Evolutionary conservation across 2,888 invertebrate species (phyloP), one percentile per base, ranked within the genome.

Genomic region (Aethes cnicana): DNA sequence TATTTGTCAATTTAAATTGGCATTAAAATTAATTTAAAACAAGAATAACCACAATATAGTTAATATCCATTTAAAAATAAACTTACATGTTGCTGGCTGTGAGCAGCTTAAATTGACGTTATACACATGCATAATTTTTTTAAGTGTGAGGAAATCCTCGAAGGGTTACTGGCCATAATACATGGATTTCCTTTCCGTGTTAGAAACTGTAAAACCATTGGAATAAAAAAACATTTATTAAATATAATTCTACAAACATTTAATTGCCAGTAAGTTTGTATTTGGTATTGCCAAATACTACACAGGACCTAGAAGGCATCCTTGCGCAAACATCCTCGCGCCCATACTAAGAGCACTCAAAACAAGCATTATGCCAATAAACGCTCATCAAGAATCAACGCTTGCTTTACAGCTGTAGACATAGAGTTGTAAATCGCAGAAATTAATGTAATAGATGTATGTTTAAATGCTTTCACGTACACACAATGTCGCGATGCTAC

Each of bases 401-500:
- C 44, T 47, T 37, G 33, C 11, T 25, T 33, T 43, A 30, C 20
- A 37, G 17, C 32, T 53, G 55, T 17, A 16, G 20, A 6, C 37
- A 43, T 55, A 41, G 33, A 33, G 47, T 52, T 57, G 55, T 47
- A 53, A 44, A 53, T 47, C 26, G 25, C 23, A 26, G 37, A 25
- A 33, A 26, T 8, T 18, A n/a, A 28, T 55, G 39, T 32, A 3
- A 48, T 18, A 54, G 42, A 47, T 36, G 23, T 37, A 53, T 56
- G 58, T 60, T 65, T 26, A 54, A 59, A 46, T 47, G 26, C 23
- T 50, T 33, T 62, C 76, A 74, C 78, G 84, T 79, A 66, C 55
- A 59, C 65, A 67, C 72, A 69, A 68, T 65, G 71, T 69, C 58
- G 67, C 67, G 64, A 69, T 63, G 67, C 74, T 72, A 74, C 72